Evolutionary conservation across 2,113 vertebrate genomes (phyloP).

Genomic region (Poicephalus gulielmi): DNA sequence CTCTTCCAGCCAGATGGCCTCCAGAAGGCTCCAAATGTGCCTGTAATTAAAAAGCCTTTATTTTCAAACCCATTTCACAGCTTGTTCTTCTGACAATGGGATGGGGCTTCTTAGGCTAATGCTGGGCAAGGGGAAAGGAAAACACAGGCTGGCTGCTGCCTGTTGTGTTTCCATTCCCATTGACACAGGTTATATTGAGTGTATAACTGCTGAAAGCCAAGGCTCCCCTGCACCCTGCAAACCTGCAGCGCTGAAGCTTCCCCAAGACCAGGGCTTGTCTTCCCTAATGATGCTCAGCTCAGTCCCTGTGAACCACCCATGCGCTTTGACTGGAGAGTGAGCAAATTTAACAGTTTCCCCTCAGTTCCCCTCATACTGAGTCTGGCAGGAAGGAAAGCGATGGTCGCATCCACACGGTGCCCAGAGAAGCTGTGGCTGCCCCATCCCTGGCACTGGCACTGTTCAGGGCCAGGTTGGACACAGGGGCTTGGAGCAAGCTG

Average conservation of each 20-base stretch:
- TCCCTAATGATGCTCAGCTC: background rate
- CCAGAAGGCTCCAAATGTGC: constrained; percentile 33
- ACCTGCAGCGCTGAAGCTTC: accelerated
- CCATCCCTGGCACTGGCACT: background rate
- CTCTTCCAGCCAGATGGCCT: constrained; percentile 30
- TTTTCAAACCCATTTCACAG: constrained; percentile 44
- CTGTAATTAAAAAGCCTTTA: constrained; percentile 22
- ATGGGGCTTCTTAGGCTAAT: background rate
- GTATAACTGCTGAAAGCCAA: accelerated
- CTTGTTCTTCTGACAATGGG: background rate
- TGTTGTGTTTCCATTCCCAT: accelerated
- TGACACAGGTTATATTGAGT: accelerated
- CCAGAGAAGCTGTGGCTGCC: background rate
- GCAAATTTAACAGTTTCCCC: background rate
- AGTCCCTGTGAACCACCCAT: accelerated
- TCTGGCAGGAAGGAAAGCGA: background rate
- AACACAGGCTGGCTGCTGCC: background rate
- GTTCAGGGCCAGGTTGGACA: background rate
- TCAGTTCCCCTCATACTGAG: background rate
- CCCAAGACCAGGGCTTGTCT: background rate
- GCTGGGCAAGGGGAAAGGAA: background rate
- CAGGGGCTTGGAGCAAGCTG: background rate
- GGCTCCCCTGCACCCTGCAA: background rate
- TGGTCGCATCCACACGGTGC: background rate
- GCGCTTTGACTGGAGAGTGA: background rate